Evolutionary conservation across 1,140 invertebrate species (phyloP).

Genomic region (Drosophila bifasciata): DNA sequence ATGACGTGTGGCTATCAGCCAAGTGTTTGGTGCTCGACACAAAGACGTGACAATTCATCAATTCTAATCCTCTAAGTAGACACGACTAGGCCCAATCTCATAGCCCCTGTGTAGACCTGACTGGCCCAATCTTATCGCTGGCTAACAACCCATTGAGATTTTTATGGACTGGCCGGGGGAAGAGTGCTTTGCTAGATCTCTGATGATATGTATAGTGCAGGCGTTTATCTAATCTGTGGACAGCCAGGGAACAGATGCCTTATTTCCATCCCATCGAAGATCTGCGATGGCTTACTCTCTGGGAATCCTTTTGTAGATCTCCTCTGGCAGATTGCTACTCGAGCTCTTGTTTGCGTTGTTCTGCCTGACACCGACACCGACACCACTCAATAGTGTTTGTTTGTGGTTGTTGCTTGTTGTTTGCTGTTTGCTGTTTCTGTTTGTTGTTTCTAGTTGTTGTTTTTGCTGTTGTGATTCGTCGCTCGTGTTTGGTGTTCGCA

Average conservation of each 20-base stretch:
- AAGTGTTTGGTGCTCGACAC: slow-evolving; percentile 34
- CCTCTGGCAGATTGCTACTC: slow-evolving; percentile 25
- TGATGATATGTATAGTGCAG: slow-evolving; percentile 20
- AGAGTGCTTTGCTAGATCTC: slow-evolving; percentile 15
- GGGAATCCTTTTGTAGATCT: slow-evolving; percentile 40
- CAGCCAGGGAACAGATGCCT: slow-evolving; percentile 9
- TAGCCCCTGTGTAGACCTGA: slow-evolving; percentile 27
- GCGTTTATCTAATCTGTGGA: slow-evolving; percentile 27
- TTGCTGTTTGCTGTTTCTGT: slow-evolving; percentile 29
- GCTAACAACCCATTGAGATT: slow-evolving; percentile 33
- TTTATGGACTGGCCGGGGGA: slow-evolving; percentile 13
- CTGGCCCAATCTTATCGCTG: slow-evolving; percentile 37
- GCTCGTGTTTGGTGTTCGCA: slow-evolving; percentile 61
- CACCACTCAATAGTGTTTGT: slow-evolving; percentile 20
- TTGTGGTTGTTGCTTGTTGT: slow-evolving; percentile 16
- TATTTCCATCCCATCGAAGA: slow-evolving; percentile 30
- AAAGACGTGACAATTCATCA: slow-evolving; percentile 45
- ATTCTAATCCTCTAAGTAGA: slow-evolving; percentile 40
- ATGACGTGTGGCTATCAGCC: slow-evolving; percentile 36
- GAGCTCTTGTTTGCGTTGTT: slow-evolving; percentile 32
- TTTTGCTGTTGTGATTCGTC: slow-evolving; percentile 31
- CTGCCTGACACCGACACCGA: slow-evolving; percentile 45
- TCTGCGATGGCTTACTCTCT: slow-evolving; percentile 34
- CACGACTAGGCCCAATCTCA: slow-evolving; percentile 39
- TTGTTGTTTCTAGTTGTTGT: slow-evolving; percentile 13